These are phyloP conservation scores for Apodemia mormo DNA, from an alignment of 2,888 invertebrate genomes.

Conservation along the genomic window DNA sequence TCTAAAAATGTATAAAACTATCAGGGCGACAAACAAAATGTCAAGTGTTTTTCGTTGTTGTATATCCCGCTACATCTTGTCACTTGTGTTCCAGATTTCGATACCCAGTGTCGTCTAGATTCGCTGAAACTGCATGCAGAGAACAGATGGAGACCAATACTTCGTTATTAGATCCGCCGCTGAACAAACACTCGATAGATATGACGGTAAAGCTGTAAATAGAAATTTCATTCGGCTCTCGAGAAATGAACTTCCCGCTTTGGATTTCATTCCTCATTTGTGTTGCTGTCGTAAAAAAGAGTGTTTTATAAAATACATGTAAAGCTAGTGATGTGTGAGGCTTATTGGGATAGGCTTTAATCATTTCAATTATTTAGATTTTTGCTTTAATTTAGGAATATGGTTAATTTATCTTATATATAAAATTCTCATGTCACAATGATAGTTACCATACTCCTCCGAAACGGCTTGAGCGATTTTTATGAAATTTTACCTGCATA, in stretches of 20 bases:
- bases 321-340: neutral
- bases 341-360: neutral
- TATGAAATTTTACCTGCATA: too few relatives aligned
- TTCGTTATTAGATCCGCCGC: constrained; percentile 40
- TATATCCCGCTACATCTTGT: constrained; percentile 25
- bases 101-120: constrained; percentile 22
- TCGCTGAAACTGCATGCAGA: constrained; percentile 29
- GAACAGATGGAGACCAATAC: constrained; percentile 39
- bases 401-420: too few relatives aligned
- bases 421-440: too few relatives aligned
- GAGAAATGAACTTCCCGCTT: constrained; percentile 29
- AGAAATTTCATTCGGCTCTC: constrained; percentile 33
- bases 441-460: too few relatives aligned
- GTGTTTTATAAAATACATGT: constrained; percentile 4
- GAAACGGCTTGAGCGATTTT: too few relatives aligned
- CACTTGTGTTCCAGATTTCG: neutral
- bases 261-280: constrained; percentile 20
- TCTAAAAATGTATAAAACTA: too few relatives aligned
- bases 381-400: too few relatives aligned
- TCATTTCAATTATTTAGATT: neutral
- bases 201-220: constrained; percentile 37
- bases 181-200: constrained; percentile 41
- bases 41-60: too few relatives aligned
- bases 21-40: too few relatives aligned
- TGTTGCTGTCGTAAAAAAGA: constrained; percentile 8